Conservation (phyloP, 2,888 invertebrate genomes). For the Patella pellucida region DNA sequence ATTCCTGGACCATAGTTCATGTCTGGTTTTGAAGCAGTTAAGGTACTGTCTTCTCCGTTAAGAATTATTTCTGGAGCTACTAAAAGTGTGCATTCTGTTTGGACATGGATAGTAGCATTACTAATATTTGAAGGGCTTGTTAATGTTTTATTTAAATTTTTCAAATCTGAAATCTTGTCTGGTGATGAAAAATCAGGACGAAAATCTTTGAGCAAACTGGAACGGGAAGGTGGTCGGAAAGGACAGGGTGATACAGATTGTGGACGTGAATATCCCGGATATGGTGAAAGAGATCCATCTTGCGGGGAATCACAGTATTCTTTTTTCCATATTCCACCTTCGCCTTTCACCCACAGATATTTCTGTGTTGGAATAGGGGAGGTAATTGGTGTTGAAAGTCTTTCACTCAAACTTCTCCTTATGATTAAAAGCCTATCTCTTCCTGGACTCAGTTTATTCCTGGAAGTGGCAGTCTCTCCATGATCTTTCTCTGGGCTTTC, state of each 20-base stretch:
- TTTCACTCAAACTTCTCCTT: neutral
- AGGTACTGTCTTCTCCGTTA: neutral
- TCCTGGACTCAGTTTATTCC: neutral
- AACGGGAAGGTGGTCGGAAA: neutral
- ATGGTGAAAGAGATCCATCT: neutral
- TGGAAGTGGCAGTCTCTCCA: neutral
- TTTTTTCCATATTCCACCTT: constrained; percentile 42
- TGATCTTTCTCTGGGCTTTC: neutral
- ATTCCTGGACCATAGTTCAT: too few species aligned
- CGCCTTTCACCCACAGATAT: constrained; percentile 39
- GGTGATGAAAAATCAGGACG: too few species aligned
- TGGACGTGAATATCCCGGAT: neutral
- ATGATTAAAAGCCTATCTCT: neutral
- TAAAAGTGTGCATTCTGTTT: too few species aligned
- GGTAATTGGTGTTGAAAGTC: constrained; percentile 9
- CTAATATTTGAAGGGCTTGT: too few species aligned
- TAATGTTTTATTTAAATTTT: too few species aligned
- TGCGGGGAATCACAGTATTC: constrained; percentile 21
- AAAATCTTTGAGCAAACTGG: neutral
- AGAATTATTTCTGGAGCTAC: neutral
- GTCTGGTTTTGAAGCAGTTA: too few species aligned
- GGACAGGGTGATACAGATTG: neutral
- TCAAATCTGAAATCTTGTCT: too few species aligned
- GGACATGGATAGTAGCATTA: too few species aligned
- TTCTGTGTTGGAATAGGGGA: constrained; percentile 36